phyloP scores from a whole-genome alignment of 2,888 invertebrate genomes.

The Apantesis nais region DNA sequence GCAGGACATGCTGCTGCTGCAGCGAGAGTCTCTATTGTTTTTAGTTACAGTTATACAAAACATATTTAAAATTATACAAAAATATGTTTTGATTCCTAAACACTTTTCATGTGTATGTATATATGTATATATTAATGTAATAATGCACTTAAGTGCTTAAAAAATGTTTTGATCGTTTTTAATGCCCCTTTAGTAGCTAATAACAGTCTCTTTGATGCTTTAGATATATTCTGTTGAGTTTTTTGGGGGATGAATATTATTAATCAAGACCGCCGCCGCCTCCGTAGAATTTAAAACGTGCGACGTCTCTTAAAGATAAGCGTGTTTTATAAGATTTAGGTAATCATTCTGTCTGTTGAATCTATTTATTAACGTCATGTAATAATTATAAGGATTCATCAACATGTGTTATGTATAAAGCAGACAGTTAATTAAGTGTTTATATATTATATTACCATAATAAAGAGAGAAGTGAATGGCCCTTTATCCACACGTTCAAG shows the following conservation, averaged over 20 bases:
- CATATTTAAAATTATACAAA: too few relatives aligned
- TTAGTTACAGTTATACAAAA: too few relatives aligned
- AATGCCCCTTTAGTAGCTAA: not conserved
- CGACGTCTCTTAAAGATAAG: not conserved
- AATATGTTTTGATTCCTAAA: too few relatives aligned
- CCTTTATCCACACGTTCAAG: conserved; percentile 78
- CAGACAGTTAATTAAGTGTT: conserved; percentile 28
- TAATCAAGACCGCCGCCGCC: not conserved
- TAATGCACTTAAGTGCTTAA: not conserved
- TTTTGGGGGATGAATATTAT: not conserved
- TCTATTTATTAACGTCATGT: conserved; percentile 28
- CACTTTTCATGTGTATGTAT: too few relatives aligned
- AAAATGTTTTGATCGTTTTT: not conserved
- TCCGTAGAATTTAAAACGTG: not conserved
- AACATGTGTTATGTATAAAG: conserved; percentile 19
- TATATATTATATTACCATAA: conserved; percentile 33
- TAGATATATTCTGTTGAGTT: not conserved
- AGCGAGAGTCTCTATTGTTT: too few relatives aligned
- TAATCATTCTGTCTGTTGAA: conserved; percentile 7
- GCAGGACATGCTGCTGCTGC: too few relatives aligned
- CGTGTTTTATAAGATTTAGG: not conserved
- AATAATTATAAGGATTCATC: conserved; percentile 18
- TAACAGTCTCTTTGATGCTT: not conserved
- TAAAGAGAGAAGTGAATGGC: conserved; percentile 61
- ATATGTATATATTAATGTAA: too few relatives aligned